Conservation (phyloP, 2,113 vertebrate species). For the Nycticebus coucang region DNA sequence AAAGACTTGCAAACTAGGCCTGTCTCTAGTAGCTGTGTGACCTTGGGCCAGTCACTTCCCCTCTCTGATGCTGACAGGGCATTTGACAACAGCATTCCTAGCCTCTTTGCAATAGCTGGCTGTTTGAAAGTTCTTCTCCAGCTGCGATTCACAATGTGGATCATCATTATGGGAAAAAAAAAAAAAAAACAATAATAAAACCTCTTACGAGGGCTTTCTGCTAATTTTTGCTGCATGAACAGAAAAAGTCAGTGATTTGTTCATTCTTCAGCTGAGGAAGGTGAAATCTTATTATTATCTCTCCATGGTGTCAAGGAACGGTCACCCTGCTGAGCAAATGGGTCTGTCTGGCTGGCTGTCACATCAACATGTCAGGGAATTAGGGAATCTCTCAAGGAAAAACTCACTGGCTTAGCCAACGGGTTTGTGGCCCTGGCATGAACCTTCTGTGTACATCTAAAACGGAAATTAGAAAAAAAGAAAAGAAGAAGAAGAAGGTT, state of each 20-base stretch:
- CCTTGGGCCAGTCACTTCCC: not conserved
- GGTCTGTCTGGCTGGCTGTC: not conserved
- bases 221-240: not conserved
- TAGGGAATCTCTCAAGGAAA: not conserved
- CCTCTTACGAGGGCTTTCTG: not conserved
- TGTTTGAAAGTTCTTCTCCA: not conserved
- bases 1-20: not conserved
- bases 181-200: not conserved
- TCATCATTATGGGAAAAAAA: not conserved
- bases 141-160: not conserved
- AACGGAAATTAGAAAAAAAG: conserved; percentile 6
- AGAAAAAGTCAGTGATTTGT: not conserved
- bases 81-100: not conserved
- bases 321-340: too few species aligned
- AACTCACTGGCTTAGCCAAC: rapidly evolving
- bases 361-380: not conserved
- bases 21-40: not conserved
- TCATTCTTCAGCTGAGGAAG: not conserved
- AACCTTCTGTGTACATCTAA: not conserved
- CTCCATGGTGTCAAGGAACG: not conserved
- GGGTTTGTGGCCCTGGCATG: not conserved
- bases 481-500: not conserved
- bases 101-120: not conserved
- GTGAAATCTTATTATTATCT: not conserved
- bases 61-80: not conserved